Conservation (phyloP, 2,797 vertebrate genomes). For the Merluccius polli region DNA sequence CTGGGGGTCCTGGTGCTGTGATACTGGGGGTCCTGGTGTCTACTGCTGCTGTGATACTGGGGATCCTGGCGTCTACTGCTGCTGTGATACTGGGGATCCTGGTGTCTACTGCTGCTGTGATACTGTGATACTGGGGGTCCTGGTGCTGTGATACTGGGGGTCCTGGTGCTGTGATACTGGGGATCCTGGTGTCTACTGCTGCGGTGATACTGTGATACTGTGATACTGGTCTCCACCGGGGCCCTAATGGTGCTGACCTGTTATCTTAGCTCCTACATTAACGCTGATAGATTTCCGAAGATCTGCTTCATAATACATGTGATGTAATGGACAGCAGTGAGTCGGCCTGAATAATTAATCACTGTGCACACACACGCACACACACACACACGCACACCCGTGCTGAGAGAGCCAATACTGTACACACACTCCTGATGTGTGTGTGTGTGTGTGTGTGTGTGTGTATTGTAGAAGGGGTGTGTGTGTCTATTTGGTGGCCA, state of each 20-base stretch:
- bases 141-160: not conserved
- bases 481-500: conserved; percentile 4
- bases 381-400: conserved; percentile 51
- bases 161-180: not conserved
- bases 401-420: conserved; percentile 51
- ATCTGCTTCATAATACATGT: conserved; percentile 78
- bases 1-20: not conserved
- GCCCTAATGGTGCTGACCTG: conserved; percentile 32
- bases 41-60: not conserved
- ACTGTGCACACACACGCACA: conserved; percentile 61
- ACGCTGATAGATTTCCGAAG: conserved; percentile 56
- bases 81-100: no score
- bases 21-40: no score
- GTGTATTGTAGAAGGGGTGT: no score
- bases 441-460: conserved; percentile 13
- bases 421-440: conserved; percentile 34
- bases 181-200: not conserved
- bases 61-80: no score
- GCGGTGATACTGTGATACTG: not conserved
- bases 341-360: conserved; percentile 75
- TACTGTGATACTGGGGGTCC: not conserved
- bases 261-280: conserved; percentile 41
- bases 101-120: no score
- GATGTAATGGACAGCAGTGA: conserved; percentile 75
- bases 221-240: not conserved